Percentiles rank a stretch among this genome's conserved stretches.
These are phyloP conservation scores for Eubasilissa regina DNA, from an alignment of 1,140 invertebrate genomes.

Conservation along the genomic window DNA sequence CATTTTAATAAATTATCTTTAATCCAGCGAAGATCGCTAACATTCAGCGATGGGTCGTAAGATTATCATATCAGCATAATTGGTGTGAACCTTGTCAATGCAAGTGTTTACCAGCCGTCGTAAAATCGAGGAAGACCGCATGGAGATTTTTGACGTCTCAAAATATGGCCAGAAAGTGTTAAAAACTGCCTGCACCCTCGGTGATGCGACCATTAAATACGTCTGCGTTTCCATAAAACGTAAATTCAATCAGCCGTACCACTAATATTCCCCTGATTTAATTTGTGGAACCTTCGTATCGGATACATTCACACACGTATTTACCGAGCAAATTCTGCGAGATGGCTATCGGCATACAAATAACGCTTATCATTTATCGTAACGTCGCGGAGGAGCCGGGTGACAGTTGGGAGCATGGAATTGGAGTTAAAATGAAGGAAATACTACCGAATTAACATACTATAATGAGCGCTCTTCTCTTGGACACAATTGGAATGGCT, in stretches of 20 bases:
- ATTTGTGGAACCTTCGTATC: conserved; percentile 13
- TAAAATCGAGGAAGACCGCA: conserved; percentile 6
- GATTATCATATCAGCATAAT: conserved; percentile 24
- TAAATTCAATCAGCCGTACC: conserved; percentile 19
- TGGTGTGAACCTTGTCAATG: conserved; percentile 34
- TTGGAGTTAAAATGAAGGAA: conserved; percentile 18
- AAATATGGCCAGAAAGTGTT: conserved; percentile 15
- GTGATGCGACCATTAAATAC: conserved; percentile 30
- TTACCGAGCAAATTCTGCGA: neutral
- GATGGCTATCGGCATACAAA: conserved; percentile 16
- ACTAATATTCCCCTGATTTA: conserved; percentile 13
- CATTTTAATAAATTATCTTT: too few relatives aligned
- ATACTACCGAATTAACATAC: conserved; percentile 46
- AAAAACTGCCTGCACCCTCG: conserved; percentile 7
- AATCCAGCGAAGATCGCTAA: too few relatives aligned
- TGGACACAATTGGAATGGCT: conserved; percentile 37
- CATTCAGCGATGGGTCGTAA: neutral
- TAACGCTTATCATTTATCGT: conserved; percentile 31
- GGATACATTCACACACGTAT: conserved; percentile 21
- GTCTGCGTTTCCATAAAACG: neutral
- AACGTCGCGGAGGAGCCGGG: neutral
- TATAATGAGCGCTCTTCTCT: conserved; percentile 28
- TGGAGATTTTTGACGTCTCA: neutral
- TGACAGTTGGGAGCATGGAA: conserved; percentile 19
- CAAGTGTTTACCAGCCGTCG: neutral